Base-by-base conservation (phyloP, 2,113 vertebrate species). In the Rutilus rutilus region DNA sequence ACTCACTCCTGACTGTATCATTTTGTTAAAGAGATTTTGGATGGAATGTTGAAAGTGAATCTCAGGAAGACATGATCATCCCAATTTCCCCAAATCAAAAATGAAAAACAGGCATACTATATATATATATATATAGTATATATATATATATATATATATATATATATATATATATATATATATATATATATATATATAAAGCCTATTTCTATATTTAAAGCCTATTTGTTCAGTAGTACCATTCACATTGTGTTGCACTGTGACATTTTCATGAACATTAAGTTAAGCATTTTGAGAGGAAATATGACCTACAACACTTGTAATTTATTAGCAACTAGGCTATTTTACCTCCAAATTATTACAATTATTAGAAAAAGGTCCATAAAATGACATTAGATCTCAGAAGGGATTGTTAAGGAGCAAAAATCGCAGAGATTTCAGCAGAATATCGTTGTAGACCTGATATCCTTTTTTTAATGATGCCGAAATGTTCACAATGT, bases 401-500 rank as follows among this genome's bases (percentile, higher is more conserved):
- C 64, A 67, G 17, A 33, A 33, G 30, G 27, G 62, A 30, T 30
- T 27, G 12, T 65, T 65, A 65, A 69, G 30, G 30, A 19, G 10
- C 30, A 52, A 15, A 5, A 52, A 42, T 39, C 39, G 8, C 8
- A 42, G 8, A 42, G 39, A 42, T 42, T 42, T 42, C 7, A 42
- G 39, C 1, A 42, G 1, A 42, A 42, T 42, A 42, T 42, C 2
- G 25, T 65, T 33, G 30, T 17, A 65, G 14, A 30, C 27, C 27
- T 65, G 14, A 17, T 65, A 65, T 17, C 30, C 64, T 17, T 27
- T 65, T 15, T 65, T 33, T 23, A 19, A 42, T 9, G 42, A 42
- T 42, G 65, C 5, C 64, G 57, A 78, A 50, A 85, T 82, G 52
- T 88, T 71, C 62, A 91, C 62, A 85, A 83, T 87, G 90, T 92